phyloP scores from a whole-genome alignment of 2,113 vertebrate genomes.

The Dasypus novemcinctus region DNA sequence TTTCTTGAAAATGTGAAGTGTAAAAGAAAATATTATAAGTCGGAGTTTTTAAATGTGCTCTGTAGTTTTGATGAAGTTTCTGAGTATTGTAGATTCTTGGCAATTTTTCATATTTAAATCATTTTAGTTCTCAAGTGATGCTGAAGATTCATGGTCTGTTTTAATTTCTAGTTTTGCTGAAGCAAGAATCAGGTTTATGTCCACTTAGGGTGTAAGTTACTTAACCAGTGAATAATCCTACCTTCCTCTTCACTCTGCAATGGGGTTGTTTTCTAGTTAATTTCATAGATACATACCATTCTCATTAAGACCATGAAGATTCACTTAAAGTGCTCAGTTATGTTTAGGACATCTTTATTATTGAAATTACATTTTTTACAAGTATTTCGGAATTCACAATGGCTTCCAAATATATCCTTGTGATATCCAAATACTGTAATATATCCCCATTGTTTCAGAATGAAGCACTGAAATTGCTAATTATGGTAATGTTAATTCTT shows the following conservation, averaged over 20 bases:
- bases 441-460: not conserved
- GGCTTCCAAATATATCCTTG: not conserved
- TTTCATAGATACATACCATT: not conserved
- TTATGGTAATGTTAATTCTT: not conserved
- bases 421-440: not conserved
- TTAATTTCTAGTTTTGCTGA: conserved; percentile 38
- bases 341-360: not conserved
- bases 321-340: not conserved
- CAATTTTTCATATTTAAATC: not conserved
- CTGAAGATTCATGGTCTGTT: not conserved
- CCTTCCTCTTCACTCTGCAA: not conserved
- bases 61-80: not conserved
- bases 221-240: not conserved
- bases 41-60: not conserved
- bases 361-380: not conserved
- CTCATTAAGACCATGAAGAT: not conserved
- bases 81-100: not conserved
- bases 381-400: not conserved
- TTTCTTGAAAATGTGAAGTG: not conserved
- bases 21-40: not conserved
- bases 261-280: not conserved
- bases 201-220: not conserved
- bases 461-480: not conserved
- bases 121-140: not conserved
- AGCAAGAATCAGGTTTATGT: not conserved